phyloP scores from a whole-genome alignment of 2,797 vertebrate species.

The Anguilla obscura region DNA sequence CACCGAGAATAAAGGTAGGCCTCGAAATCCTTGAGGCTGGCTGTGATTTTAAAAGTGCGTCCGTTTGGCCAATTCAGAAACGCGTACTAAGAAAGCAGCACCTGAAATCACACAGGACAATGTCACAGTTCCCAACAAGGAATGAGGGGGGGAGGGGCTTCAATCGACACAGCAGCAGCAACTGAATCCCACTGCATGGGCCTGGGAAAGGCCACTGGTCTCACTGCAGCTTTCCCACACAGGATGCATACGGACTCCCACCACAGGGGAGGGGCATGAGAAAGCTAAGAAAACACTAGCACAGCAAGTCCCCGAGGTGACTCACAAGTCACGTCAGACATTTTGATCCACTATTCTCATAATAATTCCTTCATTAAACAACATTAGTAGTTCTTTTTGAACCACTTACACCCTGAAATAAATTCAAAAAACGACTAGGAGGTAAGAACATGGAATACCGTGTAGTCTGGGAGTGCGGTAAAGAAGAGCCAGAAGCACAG shows the following conservation, averaged over 20 bases:
- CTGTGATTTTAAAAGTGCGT: not conserved
- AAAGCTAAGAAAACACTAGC: not conserved
- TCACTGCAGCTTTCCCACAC: not conserved
- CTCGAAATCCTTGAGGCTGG: not conserved
- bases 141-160: not conserved
- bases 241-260: not conserved
- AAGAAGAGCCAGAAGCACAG: not conserved
- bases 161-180: not conserved
- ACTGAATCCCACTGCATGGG: not conserved
- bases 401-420: not conserved
- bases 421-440: not conserved
- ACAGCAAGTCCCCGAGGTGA: not conserved
- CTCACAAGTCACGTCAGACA: not conserved
- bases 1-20: not conserved
- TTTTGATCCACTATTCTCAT: not conserved
- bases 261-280: not conserved
- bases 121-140: not conserved
- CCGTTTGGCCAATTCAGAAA: not conserved
- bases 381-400: not conserved
- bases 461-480: not conserved
- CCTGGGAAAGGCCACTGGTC: not conserved
- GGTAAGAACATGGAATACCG: slow-evolving; percentile 14
- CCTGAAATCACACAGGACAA: not conserved
- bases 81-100: not conserved
- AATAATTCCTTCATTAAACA: not conserved